phyloP scores from a whole-genome alignment of 2,888 invertebrate genomes.

The Xestia xanthographa region DNA sequence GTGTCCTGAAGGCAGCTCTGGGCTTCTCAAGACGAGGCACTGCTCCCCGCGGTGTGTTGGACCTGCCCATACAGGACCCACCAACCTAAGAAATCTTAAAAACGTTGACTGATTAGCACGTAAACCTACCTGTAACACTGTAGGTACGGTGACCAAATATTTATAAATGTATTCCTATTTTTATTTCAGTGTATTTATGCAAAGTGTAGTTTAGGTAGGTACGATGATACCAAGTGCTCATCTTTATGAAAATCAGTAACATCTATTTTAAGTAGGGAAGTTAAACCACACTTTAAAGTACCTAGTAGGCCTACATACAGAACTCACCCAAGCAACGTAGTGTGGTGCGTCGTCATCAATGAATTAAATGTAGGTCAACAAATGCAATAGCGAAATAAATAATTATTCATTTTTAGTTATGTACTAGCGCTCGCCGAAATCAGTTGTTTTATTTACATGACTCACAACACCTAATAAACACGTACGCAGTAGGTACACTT shows the following conservation, averaged over 20 bases:
- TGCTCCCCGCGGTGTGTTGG: conserved; percentile 86
- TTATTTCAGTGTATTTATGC: background rate
- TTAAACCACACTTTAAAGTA: background rate
- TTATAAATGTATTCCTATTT: conserved; percentile 3
- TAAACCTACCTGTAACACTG: conserved; percentile 14
- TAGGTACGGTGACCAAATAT: background rate
- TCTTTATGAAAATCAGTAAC: background rate
- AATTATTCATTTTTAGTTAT: too few relatives aligned
- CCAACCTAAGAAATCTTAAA: background rate
- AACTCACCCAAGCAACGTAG: background rate
- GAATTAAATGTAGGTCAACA: too few relatives aligned
- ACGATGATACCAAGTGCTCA: background rate
- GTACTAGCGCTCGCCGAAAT: too few relatives aligned
- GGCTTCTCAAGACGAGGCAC: conserved; percentile 92
- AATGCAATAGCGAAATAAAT: too few relatives aligned
- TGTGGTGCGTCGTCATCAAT: too few relatives aligned
- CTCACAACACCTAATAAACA: too few relatives aligned
- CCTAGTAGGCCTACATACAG: background rate
- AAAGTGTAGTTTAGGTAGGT: background rate
- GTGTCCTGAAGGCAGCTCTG: conserved; percentile 93
- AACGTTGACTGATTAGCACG: conserved; percentile 31
- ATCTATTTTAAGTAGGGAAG: background rate
- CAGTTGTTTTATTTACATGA: too few relatives aligned
- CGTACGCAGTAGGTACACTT: too few relatives aligned
- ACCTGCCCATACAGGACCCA: conserved; percentile 79